phyloP scores from a whole-genome alignment of 2,888 invertebrate species.

The Meteorus colon region DNA sequence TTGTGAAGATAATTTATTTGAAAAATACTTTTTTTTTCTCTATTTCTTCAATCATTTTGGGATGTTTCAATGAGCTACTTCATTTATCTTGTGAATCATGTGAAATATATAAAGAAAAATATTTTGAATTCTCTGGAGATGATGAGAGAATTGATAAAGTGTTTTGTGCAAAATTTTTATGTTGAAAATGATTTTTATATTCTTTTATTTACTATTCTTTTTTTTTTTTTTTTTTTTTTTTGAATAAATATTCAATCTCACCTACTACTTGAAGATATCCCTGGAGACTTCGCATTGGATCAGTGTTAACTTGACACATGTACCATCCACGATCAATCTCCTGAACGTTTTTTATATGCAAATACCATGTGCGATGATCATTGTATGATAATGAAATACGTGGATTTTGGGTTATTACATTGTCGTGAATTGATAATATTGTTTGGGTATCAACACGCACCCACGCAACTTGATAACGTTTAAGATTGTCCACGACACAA shows the following conservation, averaged over 20 bases:
- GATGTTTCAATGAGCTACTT: too few relatives aligned
- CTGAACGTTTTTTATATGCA: constrained; percentile 91
- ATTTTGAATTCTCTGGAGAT: too few relatives aligned
- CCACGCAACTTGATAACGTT: constrained; percentile 93
- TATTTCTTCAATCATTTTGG: too few relatives aligned
- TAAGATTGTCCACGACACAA: constrained; percentile 91
- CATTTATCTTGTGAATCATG: too few relatives aligned
- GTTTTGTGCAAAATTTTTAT: too few relatives aligned
- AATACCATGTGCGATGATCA: constrained; percentile 93
- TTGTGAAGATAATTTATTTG: too few relatives aligned
- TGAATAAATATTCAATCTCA: constrained; percentile 73
- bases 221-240: background rate
- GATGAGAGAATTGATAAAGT: too few relatives aligned
- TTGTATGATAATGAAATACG: constrained; percentile 90
- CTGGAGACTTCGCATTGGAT: constrained; percentile 93
- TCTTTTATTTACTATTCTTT: too few relatives aligned
- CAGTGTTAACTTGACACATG: constrained; percentile 95
- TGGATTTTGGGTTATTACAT: constrained; percentile 92
- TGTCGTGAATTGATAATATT: constrained; percentile 92
- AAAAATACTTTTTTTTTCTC: too few relatives aligned
- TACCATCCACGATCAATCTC: constrained; percentile 93
- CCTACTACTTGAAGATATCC: constrained; percentile 94
- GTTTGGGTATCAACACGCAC: constrained; percentile 94
- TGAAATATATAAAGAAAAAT: too few relatives aligned
- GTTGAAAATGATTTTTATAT: too few relatives aligned